Percentiles rank a stretch among this genome's conserved stretches.
These are phyloP conservation scores for Crypturellus undulatus DNA, from an alignment of 2,113 vertebrate species.

Conservation along the genomic window DNA sequence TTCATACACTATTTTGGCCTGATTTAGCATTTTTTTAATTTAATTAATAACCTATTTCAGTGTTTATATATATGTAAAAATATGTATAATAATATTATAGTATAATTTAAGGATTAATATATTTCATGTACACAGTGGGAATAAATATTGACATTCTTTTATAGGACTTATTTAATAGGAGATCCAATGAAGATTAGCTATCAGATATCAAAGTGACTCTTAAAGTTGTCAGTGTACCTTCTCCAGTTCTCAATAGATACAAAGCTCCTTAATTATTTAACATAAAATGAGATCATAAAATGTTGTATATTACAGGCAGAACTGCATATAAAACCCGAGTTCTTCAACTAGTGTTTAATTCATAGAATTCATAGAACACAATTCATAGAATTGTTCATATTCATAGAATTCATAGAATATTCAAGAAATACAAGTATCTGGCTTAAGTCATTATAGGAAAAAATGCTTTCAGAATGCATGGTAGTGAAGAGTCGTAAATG, in stretches of 20 bases:
- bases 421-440: neutral
- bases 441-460: neutral
- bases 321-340: neutral
- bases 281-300: neutral
- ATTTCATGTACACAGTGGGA: neutral
- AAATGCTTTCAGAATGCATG: neutral
- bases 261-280: neutral
- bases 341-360: neutral
- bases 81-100: too few species aligned
- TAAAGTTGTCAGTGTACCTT: neutral
- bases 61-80: too few species aligned
- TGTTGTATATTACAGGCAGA: neutral
- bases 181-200: neutral
- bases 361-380: too few species aligned
- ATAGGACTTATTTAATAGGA: neutral
- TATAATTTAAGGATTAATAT: too few species aligned
- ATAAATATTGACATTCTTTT: neutral
- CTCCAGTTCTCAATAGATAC: neutral
- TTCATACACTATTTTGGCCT: neutral
- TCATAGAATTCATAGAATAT: too few species aligned
- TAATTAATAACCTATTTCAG: too few species aligned
- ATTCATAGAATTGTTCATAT: neutral
- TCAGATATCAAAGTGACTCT: neutral
- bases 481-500: neutral
- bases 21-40: neutral